Base-by-base conservation (phyloP, 2,113 vertebrate genomes). In the Nesoenas mayeri region DNA sequence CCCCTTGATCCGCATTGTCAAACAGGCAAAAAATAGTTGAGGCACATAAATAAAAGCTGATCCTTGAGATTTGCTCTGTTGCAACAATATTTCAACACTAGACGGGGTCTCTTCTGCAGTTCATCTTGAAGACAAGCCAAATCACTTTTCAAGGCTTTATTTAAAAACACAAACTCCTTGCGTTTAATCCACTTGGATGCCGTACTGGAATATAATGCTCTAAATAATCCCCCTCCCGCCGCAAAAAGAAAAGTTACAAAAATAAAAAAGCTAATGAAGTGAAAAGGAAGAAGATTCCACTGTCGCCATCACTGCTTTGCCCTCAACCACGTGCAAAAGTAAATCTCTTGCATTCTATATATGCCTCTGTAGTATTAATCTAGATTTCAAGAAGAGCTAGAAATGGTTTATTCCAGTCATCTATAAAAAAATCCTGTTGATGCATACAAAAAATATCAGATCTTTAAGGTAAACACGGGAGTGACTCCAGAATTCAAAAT, bases 291-390 rank as follows among this genome's bases (percentile, higher is more conserved):
- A 50, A 25, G 54, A 67, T 21, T 19, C 44, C 40, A 14, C 40
- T 22, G 25, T 2, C 44, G 15, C 2, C 28, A 12, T 4, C 4
- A 5, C 48, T 7, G 10, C 29, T 21, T 51, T 24, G 67, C 38
- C 34, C 51, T 10, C 51, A 11, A 34, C 28, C 1, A 1, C 32
- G 36, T 0, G 2, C n/a, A 32, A 34, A 81, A 75, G 31, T 5
- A 13, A 15, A 8, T 60, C n/a, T 40, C 61, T 26, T n/a, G 53
- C 25, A 22, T 38, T 53, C 21, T 74, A 51, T 38, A 8, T 4
- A 31, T 20, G 19, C 29, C 72, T 51, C 74, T 28, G 36, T 22
- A 56, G 34, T 13, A 17, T 25, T 22, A n/a, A 40, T 20, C 34
- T 61, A 82, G 14, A 20, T 22, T 85, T 28, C n/a, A 60, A 50